These are phyloP conservation scores for Stylophora pistillata DNA, from an alignment of 64 coral and sea anemone genomes.

Conservation along the genomic window DNA sequence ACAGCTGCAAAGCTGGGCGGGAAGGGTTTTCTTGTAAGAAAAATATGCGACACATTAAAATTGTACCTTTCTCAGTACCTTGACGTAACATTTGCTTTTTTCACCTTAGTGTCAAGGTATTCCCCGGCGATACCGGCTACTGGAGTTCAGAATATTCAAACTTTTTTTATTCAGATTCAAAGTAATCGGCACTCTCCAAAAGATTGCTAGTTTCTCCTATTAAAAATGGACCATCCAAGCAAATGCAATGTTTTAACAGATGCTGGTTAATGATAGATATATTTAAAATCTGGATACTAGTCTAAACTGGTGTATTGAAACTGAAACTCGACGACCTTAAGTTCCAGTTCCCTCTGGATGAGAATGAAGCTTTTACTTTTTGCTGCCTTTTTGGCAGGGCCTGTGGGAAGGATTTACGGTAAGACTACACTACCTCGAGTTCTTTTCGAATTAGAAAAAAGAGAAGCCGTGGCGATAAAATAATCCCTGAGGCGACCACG, in stretches of 20 bases:
- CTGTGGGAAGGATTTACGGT: background rate
- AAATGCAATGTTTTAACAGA: background rate
- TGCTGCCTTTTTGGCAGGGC: background rate
- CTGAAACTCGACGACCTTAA: background rate
- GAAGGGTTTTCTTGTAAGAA: background rate
- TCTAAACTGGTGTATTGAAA: background rate
- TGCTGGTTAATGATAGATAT: background rate
- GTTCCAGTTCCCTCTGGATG: background rate
- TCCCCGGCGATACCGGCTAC: too few species aligned
- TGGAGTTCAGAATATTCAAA: too few species aligned
- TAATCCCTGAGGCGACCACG: background rate
- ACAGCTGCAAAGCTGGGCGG: slow-evolving; percentile 28
- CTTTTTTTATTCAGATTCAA: background rate
- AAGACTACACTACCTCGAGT: background rate
- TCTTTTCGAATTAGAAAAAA: background rate
- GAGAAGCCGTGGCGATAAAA: background rate
- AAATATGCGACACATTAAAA: background rate
- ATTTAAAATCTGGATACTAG: background rate
- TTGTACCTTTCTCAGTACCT: background rate
- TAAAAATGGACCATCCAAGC: background rate
- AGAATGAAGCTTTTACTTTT: slow-evolving; percentile 4
- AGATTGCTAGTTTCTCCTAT: background rate
- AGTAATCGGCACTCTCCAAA: background rate
- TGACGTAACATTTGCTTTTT: too few species aligned
- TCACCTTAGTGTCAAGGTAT: too few species aligned